phyloP scores from a whole-genome alignment of 2,113 vertebrate species.

The Azemiops feae region DNA sequence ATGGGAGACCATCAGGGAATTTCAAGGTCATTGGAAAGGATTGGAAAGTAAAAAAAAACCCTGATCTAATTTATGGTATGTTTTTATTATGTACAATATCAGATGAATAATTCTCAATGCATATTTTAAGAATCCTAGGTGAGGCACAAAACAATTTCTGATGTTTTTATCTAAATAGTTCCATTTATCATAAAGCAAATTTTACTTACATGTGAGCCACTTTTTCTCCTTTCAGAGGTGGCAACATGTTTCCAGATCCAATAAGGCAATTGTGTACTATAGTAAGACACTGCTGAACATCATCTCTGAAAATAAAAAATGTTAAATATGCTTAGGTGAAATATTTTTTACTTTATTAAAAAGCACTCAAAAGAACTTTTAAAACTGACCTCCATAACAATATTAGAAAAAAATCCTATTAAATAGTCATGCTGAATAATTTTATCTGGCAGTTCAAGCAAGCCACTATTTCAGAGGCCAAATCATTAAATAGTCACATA shows the following conservation, averaged over 20 bases:
- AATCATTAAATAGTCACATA: not conserved
- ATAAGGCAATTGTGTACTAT: conserved; percentile 95
- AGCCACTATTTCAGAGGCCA: not conserved
- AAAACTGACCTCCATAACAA: not conserved
- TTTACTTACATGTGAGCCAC: conserved; percentile 87
- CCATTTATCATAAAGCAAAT: not conserved
- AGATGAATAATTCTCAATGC: not conserved
- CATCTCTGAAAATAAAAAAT: conserved; percentile 80
- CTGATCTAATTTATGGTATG: not conserved
- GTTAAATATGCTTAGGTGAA: not conserved
- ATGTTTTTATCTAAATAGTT: not conserved
- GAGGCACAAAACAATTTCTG: not conserved
- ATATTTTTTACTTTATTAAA: not conserved
- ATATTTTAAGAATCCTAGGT: not conserved
- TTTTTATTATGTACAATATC: not conserved
- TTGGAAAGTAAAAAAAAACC: not conserved
- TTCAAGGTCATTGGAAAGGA: not conserved
- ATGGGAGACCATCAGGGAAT: not conserved
- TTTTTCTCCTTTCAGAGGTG: conserved; percentile 86
- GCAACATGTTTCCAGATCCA: conserved; percentile 90
- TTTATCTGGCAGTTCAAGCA: not conserved
- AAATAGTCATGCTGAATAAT: not conserved
- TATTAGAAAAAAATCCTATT: not conserved
- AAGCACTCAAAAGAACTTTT: not conserved
- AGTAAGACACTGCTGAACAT: conserved; percentile 91